These are phyloP conservation scores for Drosophila acutilabella DNA, from an alignment of 2,888 invertebrate species.

Conservation along the genomic window DNA sequence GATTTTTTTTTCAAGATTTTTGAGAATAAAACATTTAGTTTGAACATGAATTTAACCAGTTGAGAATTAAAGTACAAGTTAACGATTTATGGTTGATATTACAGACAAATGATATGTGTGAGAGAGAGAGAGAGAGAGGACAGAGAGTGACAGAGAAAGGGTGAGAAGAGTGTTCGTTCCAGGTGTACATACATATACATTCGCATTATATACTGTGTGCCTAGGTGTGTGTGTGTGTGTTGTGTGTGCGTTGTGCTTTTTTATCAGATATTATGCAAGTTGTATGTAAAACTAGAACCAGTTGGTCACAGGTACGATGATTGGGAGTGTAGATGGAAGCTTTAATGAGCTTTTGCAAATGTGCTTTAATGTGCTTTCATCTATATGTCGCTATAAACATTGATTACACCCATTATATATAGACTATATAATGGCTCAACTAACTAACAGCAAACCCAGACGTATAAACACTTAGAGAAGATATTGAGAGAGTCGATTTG, in stretches of 20 bases:
- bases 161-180: slow-evolving; percentile 45
- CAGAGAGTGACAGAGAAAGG: slow-evolving; percentile 16
- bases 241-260: slow-evolving; percentile 29
- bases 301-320: slow-evolving; percentile 30
- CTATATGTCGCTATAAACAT: slow-evolving; percentile 32
- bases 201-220: slow-evolving; percentile 54
- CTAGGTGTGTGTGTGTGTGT: slow-evolving; percentile 18
- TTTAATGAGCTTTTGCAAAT: slow-evolving; percentile 16
- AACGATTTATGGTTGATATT: slow-evolving; percentile 31
- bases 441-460: slow-evolving; percentile 33
- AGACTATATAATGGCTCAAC: slow-evolving; percentile 12
- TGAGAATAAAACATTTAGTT: slow-evolving; percentile 48
- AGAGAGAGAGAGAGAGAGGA: slow-evolving; percentile 20
- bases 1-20: slow-evolving; percentile 8
- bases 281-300: slow-evolving; percentile 39
- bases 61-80: slow-evolving; percentile 18
- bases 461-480: slow-evolving; percentile 15
- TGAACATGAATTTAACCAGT: slow-evolving; percentile 36
- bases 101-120: slow-evolving; percentile 43
- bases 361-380: slow-evolving; percentile 13
- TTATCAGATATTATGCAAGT: slow-evolving; percentile 12
- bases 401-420: slow-evolving; percentile 26
- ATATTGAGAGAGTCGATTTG: slow-evolving; percentile 22
- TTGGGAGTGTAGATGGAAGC: slow-evolving; percentile 20
- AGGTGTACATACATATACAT: slow-evolving; percentile 60